Evolutionary conservation across 2,888 invertebrate species (phyloP), one percentile per base, ranked within the genome.

Genomic region (Trachelus troglodyta): DNA sequence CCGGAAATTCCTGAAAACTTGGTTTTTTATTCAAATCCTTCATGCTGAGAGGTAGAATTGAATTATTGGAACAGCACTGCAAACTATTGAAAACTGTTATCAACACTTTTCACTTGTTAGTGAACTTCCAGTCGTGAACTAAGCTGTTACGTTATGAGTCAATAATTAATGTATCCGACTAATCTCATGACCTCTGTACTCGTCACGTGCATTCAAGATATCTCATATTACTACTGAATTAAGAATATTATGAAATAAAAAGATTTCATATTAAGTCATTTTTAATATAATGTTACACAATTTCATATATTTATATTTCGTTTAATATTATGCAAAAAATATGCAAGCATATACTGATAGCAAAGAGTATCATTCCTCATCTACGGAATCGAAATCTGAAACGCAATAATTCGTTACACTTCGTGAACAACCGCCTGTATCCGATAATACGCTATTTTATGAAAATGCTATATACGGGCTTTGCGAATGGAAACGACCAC

Each of bases 11-110:
- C 31, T 31, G 31, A 31, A 31, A 71, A 69, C 77, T 77, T 34
- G 75, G 75, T 37, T 37, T 69, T 34, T 77, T 77, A 69, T 77
- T 77, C 34, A 75, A 77, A 75, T 77, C 77, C 75, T 74, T 77
- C 77, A 77, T 77, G 15, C 2, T 6, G 23, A 56, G 23, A 56
- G 9, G 9, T 9, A 6, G 6, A 56, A 56, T 15, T 23, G 0
- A 9, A 56, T 9, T 4, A 23, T 23, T 56, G 6, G 23, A 56
- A 56, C 6, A 9, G 23, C 23, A 23, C 23, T 15, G 56, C 9
- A 9, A 9, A 56, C 23, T 56, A 56, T 56, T 23, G 9, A 56
- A 56, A 56, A 56, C 23, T 6, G 9, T 23, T 56, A 56, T 56
- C 56, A 23, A 56, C 56, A 23, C 56, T 56, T 56, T 56, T 56